phyloP scores from a whole-genome alignment of 2,888 invertebrate genomes.

The Formica aserva region DNA sequence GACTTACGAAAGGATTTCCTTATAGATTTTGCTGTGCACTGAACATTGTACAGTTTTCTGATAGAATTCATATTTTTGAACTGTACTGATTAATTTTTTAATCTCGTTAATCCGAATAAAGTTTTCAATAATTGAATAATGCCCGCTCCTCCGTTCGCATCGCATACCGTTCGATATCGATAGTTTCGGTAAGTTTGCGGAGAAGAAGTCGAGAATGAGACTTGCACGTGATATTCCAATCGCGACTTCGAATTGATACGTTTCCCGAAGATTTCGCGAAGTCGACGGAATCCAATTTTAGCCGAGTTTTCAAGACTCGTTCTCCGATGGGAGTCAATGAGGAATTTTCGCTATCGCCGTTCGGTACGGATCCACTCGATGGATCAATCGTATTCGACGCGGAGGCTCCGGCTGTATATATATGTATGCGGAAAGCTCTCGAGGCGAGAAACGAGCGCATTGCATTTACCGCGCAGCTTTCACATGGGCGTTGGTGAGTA shows the following conservation, averaged over 20 bases:
- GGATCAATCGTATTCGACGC: conserved; percentile 47
- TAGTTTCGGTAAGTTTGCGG: conserved; percentile 27
- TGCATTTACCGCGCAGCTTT: conserved; percentile 49
- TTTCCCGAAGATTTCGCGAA: conserved; percentile 49
- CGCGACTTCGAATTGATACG: conserved; percentile 45
- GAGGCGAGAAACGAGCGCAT: conserved; percentile 41
- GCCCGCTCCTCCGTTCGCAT: not conserved
- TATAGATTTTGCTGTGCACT: not conserved
- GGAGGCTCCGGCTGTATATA: conserved; percentile 3
- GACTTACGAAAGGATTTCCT: not conserved
- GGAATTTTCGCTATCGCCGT: conserved; percentile 46
- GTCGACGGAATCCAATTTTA: conserved; percentile 48
- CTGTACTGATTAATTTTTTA: not conserved
- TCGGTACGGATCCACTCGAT: conserved; percentile 43
- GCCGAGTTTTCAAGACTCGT: conserved; percentile 42
- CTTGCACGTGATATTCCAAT: conserved; percentile 50
- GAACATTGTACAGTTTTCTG: not conserved
- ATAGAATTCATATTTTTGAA: not conserved
- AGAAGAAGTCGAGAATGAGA: conserved; percentile 25
- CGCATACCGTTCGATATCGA: conserved; percentile 10
- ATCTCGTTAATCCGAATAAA: conserved; percentile 1
- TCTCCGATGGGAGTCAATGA: conserved; percentile 49
- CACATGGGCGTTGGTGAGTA: conserved; percentile 8
- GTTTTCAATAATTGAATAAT: conserved; percentile 14
- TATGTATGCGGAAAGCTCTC: conserved; percentile 35